Conservation (phyloP, 2,113 vertebrate genomes). For the Herpailurus yagouaroundi region DNA sequence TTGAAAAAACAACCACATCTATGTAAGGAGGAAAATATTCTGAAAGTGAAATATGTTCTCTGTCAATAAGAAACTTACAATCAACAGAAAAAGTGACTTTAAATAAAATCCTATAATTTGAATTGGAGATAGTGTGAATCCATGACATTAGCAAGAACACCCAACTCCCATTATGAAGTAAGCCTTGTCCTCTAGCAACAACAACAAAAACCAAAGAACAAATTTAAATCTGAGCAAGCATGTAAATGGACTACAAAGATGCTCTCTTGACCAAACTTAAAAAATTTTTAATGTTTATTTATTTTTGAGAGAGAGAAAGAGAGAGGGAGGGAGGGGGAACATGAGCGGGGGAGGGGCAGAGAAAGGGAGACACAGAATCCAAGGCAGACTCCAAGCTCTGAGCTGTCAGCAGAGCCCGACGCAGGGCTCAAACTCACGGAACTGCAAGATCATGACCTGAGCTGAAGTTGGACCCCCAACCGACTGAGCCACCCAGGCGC, state of each 20-base stretch:
- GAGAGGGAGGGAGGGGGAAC: no score
- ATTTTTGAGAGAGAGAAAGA: no score
- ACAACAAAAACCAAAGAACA: neutral
- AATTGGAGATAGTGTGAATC: neutral
- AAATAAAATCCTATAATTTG: constrained; percentile 1
- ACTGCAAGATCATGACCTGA: no score
- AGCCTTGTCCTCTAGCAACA: neutral
- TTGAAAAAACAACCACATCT: neutral
- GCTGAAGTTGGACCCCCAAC: no score
- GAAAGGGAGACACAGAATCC: no score
- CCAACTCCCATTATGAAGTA: neutral
- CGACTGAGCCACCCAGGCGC: no score
- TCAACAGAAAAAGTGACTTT: constrained; percentile 27
- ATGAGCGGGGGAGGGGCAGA: no score
- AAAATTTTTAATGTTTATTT: no score
- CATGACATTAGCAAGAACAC: neutral
- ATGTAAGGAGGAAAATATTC: constrained; percentile 28
- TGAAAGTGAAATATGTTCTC: constrained; percentile 8
- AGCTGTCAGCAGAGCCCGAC: no score
- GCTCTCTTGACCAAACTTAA: neutral
- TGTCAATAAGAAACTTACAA: constrained; percentile 14
- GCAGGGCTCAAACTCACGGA: no score
- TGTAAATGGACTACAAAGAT: neutral
- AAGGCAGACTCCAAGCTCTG: no score
- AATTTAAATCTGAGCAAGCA: neutral